phyloP scores from a whole-genome alignment of 1,140 invertebrate species.

The Rhopalosiphum maidis region DNA sequence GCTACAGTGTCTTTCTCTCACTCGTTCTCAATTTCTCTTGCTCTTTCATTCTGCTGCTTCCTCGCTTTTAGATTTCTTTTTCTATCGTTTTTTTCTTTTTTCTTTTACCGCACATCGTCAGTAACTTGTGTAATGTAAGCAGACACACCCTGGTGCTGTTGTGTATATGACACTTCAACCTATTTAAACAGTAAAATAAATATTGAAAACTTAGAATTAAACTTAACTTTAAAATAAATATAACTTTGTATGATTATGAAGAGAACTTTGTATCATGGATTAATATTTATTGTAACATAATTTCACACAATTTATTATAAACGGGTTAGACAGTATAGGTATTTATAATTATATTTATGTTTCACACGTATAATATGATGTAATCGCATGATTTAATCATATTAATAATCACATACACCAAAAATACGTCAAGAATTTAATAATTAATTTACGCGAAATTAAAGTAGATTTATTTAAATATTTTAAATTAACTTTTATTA shows the following conservation, averaged over 20 bases:
- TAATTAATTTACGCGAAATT: too few species aligned
- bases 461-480: too few species aligned
- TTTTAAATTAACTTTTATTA: too few species aligned
- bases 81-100: slow-evolving; percentile 16
- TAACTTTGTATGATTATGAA: neutral
- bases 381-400: neutral
- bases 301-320: neutral
- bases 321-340: neutral
- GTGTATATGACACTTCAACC: neutral
- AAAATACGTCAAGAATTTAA: too few species aligned
- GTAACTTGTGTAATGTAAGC: slow-evolving; percentile 1
- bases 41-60: neutral
- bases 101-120: slow-evolving; percentile 7
- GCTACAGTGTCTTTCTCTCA: neutral
- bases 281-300: neutral
- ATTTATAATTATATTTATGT: neutral
- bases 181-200: neutral
- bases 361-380: neutral
- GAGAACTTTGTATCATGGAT: neutral
- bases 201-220: neutral
- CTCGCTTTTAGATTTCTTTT: slow-evolving; percentile 14
- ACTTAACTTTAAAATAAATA: neutral
- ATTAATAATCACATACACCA: too few species aligned
- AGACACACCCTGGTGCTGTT: slow-evolving; percentile 36
- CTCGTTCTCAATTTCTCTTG: neutral